Evolutionary conservation across 2,113 vertebrate genomes (phyloP).

Genomic region (Phyllostomus hastatus): DNA sequence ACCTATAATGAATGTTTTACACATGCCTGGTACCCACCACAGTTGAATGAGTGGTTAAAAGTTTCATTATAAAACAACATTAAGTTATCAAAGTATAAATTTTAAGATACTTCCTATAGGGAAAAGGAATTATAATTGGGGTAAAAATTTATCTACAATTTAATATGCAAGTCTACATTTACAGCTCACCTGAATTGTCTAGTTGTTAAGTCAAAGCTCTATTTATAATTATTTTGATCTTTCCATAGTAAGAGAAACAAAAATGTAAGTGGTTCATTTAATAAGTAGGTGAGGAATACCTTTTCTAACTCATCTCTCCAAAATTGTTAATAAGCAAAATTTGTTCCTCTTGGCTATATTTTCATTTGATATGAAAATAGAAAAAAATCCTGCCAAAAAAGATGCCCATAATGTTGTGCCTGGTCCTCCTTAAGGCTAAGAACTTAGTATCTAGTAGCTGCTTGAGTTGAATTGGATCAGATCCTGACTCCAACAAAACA

Average conservation of each 20-base stretch:
- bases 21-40: background rate
- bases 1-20: background rate
- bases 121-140: background rate
- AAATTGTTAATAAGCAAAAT: background rate
- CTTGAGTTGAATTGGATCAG: background rate
- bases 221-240: background rate
- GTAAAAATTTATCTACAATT: conserved; percentile 5
- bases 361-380: background rate
- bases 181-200: background rate
- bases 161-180: conserved; percentile 10
- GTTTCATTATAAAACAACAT: background rate
- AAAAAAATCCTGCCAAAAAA: background rate
- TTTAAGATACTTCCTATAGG: background rate
- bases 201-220: background rate
- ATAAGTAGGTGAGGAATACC: background rate
- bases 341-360: background rate
- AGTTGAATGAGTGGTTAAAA: conserved; percentile 11
- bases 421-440: background rate
- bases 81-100: conserved; percentile 14
- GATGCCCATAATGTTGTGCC: background rate
- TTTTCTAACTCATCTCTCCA: background rate
- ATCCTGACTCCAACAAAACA: background rate
- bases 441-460: background rate
- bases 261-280: background rate
- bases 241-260: background rate